phyloP scores from a whole-genome alignment of 1,140 invertebrate genomes.

The Chironomus tepperi region DNA sequence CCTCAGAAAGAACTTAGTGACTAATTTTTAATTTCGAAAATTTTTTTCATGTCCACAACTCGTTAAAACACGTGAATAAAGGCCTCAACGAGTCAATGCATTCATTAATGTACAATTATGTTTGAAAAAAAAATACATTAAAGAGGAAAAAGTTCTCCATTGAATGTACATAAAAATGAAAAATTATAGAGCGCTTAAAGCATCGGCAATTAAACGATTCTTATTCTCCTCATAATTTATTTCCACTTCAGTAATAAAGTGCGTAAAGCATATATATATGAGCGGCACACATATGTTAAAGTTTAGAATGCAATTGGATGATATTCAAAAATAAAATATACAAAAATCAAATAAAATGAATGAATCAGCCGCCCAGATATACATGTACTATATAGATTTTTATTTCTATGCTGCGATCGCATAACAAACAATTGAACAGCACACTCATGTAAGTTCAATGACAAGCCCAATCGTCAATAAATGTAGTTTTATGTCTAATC shows the following conservation, averaged over 20 bases:
- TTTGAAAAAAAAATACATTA: too few species aligned
- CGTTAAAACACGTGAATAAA: too few species aligned
- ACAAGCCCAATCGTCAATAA: conserved; percentile 21
- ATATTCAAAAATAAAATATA: not conserved
- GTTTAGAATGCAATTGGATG: not conserved
- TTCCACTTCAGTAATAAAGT: conserved; percentile 8
- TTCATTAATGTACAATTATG: too few species aligned
- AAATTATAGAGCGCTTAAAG: not conserved
- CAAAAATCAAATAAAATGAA: not conserved
- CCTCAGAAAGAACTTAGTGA: too few species aligned
- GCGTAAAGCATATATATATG: not conserved
- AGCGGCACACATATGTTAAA: not conserved
- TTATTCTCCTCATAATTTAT: not conserved
- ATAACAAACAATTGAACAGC: not conserved
- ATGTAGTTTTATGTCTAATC: not conserved
- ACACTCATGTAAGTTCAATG: conserved; percentile 20
- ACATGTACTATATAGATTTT: not conserved
- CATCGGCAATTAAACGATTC: not conserved
- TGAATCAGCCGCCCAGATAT: not conserved
- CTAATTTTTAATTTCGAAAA: too few species aligned
- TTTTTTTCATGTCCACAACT: too few species aligned
- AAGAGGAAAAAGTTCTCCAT: too few species aligned
- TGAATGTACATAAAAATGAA: not conserved
- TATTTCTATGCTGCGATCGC: too few species aligned
- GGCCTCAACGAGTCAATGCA: too few species aligned